These are phyloP conservation scores for Cynopterus sphinx DNA, from an alignment of 2,797 vertebrate genomes.

Conservation along the genomic window DNA sequence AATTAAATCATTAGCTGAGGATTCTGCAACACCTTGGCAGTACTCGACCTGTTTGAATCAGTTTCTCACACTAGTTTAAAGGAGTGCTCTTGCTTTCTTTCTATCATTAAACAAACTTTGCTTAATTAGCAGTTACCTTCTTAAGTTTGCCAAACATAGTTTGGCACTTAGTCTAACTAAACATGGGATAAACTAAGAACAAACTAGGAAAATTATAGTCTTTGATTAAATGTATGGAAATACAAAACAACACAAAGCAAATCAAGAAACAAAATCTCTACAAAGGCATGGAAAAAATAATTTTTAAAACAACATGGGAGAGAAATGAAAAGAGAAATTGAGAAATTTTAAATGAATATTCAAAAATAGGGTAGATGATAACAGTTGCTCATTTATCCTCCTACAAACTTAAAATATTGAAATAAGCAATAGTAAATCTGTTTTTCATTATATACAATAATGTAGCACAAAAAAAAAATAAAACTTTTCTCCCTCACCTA, in stretches of 20 bases:
- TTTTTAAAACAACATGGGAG: background rate
- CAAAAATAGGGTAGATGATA: background rate
- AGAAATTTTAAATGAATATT: background rate
- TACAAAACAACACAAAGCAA: background rate
- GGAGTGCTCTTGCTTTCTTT: constrained; percentile 34
- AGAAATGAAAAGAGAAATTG: background rate
- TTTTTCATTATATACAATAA: background rate
- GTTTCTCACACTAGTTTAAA: constrained; percentile 55
- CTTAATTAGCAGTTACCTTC: constrained; percentile 64
- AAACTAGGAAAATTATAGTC: constrained; percentile 34
- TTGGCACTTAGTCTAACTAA: constrained; percentile 68
- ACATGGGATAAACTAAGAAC: constrained; percentile 46
- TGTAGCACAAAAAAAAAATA: background rate
- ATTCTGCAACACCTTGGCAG: constrained; percentile 28
- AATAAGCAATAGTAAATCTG: background rate
- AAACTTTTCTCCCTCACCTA: background rate
- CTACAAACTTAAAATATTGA: background rate
- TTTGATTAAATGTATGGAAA: constrained; percentile 47
- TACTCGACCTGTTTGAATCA: background rate
- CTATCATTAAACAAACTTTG: constrained; percentile 64
- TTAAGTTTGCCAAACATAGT: constrained; percentile 59
- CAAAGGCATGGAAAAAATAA: background rate
- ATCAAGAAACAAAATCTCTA: background rate
- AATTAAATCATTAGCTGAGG: constrained; percentile 53
- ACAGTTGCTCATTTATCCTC: background rate